phyloP scores from a whole-genome alignment of 2,797 vertebrate genomes.

The Miichthys miiuy region DNA sequence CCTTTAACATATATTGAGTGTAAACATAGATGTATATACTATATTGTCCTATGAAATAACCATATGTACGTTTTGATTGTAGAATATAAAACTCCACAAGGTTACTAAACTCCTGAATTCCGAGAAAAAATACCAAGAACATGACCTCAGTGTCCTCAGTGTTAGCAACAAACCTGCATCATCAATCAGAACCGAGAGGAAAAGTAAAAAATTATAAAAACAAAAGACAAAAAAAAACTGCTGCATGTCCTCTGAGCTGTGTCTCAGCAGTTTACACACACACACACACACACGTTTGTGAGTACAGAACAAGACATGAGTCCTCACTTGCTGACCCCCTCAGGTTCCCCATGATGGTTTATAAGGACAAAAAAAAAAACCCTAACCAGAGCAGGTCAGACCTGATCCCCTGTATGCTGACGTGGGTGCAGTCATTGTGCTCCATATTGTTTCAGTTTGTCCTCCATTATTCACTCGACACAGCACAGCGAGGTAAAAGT shows the following conservation, averaged over 20 bases:
- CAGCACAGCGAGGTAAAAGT: not conserved
- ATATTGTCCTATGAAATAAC: not conserved
- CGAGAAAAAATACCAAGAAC: not conserved
- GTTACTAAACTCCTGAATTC: not conserved
- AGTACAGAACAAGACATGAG: not conserved
- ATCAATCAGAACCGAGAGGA: too few relatives aligned
- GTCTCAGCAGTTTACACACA: not conserved
- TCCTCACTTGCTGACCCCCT: not conserved
- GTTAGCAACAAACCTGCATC: too few relatives aligned
- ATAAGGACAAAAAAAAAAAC: conserved; percentile 8
- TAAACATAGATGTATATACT: not conserved
- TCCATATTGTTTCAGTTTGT: conserved; percentile 31
- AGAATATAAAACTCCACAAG: not conserved
- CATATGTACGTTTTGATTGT: not conserved
- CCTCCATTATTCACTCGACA: conserved; percentile 24
- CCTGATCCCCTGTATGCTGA: conserved; percentile 17
- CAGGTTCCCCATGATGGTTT: not conserved
- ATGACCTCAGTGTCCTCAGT: not conserved
- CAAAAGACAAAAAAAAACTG: not conserved
- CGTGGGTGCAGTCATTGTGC: conserved; percentile 1
- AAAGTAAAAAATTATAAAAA: too few relatives aligned
- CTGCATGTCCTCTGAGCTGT: not conserved
- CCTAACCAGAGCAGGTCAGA: conserved; percentile 31
- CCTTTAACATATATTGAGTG: not conserved
- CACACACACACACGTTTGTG: not conserved